Evolutionary conservation across 2,113 vertebrate genomes (phyloP), one percentile per base, ranked within the genome.

Genomic region (Nothocercus nigrocapillus): DNA sequence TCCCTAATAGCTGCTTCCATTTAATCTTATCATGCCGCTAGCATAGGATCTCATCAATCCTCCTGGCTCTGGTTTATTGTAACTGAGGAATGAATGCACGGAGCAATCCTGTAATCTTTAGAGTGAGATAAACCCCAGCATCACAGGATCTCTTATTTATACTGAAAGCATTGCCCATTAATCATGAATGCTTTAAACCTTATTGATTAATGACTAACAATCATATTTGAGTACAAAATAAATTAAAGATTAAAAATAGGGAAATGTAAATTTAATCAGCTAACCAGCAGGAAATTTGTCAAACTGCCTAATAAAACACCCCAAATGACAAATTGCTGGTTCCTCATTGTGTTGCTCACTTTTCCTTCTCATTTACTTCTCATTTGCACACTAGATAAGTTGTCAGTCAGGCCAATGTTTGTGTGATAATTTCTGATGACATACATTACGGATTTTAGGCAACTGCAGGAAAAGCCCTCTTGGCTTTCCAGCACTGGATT

Each of bases 161-260:
- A 81, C 66, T 69, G 62, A 72, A 90, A 84, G 54, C 36, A 87
- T 54, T 87, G 38, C 36, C 36, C 74, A 84, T 96, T 89, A 90
- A 95, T 94, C 90, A 91, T 25, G 45, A 67, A 36, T 30, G 38
- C 36, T 92, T 90, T 92, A 92, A 85, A 80, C 38, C 85, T 63
- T 82, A 81, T 59, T 90, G 89, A 91, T 94, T 94, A 94, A 95
- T 93, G 58, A 77, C 47, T 79, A 90, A 82, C 34, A 66, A 78
- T 92, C 88, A 73, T 91, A 87, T 87, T 61, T 89, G 72, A 93
- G 58, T 81, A 81, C 73, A 51, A 96, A 95, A 95, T 47, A 90
- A 91, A 94, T 94, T 72, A 90, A 90, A 92, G 85, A 93, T 93
- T 94, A 86, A 88, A 92, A 95, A 86, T 69, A 83, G 61, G 34